phyloP scores from a whole-genome alignment of 1,140 invertebrate species.

The Myzus persicae region DNA sequence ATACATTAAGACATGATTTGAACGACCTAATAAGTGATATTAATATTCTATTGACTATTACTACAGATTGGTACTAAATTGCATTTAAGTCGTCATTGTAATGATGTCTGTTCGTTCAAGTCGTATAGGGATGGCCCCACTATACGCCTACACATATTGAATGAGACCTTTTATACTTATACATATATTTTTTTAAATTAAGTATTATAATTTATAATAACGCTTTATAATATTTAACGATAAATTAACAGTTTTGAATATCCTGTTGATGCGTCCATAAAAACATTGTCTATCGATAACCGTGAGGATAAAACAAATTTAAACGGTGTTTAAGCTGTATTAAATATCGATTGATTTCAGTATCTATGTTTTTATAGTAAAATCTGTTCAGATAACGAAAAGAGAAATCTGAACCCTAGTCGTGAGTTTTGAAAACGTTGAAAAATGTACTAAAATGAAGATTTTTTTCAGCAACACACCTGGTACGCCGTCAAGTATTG shows the following conservation, averaged over 20 bases:
- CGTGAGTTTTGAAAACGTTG: background rate
- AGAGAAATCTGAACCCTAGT: background rate
- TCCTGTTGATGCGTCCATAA: background rate
- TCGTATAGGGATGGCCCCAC: background rate
- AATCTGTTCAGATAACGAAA: background rate
- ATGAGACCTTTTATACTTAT: background rate
- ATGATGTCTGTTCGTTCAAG: background rate
- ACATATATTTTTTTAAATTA: too few species aligned
- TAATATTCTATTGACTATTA: background rate
- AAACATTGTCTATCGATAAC: background rate
- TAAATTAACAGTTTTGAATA: background rate
- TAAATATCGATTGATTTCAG: too few species aligned
- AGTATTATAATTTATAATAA: too few species aligned
- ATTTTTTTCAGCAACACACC: conserved; percentile 62
- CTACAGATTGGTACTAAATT: background rate
- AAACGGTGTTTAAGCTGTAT: too few species aligned
- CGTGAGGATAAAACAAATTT: too few species aligned
- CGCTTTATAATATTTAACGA: background rate
- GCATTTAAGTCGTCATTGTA: background rate
- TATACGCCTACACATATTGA: background rate
- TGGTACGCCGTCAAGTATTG: conserved; percentile 70
- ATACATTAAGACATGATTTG: too few species aligned
- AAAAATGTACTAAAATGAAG: background rate
- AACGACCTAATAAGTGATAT: too few species aligned
- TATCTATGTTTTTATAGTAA: background rate